A percentile compares a stretch with the other conserved stretches of the same genome.
Conservation (phyloP, 2,113 vertebrate species). For the Hyla sarda region DNA sequence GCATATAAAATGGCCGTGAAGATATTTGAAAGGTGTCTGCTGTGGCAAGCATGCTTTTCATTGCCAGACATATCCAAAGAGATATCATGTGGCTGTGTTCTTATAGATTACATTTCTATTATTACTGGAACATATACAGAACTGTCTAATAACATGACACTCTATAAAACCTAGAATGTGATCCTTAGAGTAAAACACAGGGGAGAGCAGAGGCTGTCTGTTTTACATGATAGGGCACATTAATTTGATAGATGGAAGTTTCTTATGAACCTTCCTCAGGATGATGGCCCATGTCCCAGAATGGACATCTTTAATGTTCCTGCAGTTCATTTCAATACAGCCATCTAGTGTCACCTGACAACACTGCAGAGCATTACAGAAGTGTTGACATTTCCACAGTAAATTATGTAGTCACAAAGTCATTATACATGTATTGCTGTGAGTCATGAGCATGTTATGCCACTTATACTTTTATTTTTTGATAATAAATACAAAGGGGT, state of each 20-base stretch:
- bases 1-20: background rate
- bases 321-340: background rate
- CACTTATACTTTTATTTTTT: no score
- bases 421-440: no score
- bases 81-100: background rate
- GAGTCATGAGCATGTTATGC: no score
- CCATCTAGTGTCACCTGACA: background rate
- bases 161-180: background rate
- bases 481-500: no score
- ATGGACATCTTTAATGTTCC: background rate
- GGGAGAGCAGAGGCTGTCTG: background rate
- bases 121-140: background rate
- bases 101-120: background rate
- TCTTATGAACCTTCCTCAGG: background rate
- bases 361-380: background rate
- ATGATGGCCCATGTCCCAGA: background rate
- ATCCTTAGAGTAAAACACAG: background rate
- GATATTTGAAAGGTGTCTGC: background rate
- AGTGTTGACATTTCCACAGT: background rate
- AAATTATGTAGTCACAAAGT: no score
- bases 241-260: background rate
- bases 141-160: background rate
- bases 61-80: background rate
- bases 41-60: background rate
- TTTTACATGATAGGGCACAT: background rate